Evolutionary conservation across 2,797 vertebrate species (phyloP).

Genomic region (Tangara arthus): DNA sequence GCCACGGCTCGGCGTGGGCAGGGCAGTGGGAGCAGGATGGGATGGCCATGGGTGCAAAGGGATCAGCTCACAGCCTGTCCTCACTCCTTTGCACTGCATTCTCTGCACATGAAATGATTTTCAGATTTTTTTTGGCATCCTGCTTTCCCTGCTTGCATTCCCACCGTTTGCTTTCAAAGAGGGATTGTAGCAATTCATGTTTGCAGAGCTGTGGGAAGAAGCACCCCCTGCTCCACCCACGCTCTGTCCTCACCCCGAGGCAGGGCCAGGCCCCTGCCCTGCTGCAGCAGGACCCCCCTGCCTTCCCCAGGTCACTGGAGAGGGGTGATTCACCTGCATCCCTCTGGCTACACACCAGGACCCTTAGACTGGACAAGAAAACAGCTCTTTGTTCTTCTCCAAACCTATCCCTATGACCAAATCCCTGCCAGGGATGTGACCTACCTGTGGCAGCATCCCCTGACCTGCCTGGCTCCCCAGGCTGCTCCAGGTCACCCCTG

Average conservation of each 20-base stretch:
- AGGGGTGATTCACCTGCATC: neutral
- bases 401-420: neutral
- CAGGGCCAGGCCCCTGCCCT: fast-evolving
- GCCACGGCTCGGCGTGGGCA: fast-evolving
- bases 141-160: neutral
- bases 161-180: neutral
- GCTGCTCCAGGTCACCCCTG: neutral
- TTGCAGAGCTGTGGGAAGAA: neutral
- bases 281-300: neutral
- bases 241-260: fast-evolving
- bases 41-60: neutral
- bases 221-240: fast-evolving
- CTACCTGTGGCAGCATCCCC: neutral
- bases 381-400: constrained; percentile 21
- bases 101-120: neutral
- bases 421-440: neutral
- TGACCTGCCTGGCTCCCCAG: neutral
- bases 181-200: neutral
- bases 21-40: fast-evolving
- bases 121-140: neutral
- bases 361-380: neutral
- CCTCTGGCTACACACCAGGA: neutral
- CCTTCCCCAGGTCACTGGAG: fast-evolving
- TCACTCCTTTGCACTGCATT: neutral
- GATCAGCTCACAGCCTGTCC: neutral